Base-by-base conservation (phyloP, 2,888 invertebrate genomes). In the Monochamus alternatus region DNA sequence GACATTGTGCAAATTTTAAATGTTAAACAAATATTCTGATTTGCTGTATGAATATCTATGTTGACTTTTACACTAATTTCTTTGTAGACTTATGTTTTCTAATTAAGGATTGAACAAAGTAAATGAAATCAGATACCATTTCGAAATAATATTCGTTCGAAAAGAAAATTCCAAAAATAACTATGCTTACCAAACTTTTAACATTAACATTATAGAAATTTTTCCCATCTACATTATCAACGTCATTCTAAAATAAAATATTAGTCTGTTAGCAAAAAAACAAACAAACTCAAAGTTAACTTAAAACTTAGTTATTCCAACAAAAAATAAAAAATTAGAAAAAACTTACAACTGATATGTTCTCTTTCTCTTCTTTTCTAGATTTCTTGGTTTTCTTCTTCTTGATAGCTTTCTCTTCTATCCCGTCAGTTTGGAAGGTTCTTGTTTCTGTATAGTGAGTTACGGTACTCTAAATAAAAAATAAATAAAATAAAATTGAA, bases 291-390 rank as follows among this genome's bases (percentile, higher is more conserved):
- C 72, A 76, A 76, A 77, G 74, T 3, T 22, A 14, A 55, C 8
- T 14, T 5, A 74, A 72, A 58, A 38, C 60, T 71, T 72, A 58
- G 59, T 65, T 71, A 52, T n/a, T 22, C 47, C 63, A 30, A 73
- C 30, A n/a, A 63, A 71, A 14, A 55, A 14, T 69, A 75, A 70
- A 75, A 73, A 73, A 62, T 32, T 14, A 51, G 76, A 66, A 68
- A 65, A 75, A 81, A 91, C 92, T 92, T 88, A 93, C 93, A 90
- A 93, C 92, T 80, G 93, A 93, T 85, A 93, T 93, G 85, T 93
- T 93, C 85, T 93, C 92, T 87, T 92, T 93, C 84, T 93, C 92
- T 80, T 92, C 92, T 85, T 92, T 93, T 87, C 92, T 92, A 68
- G 90, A 91, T 86, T 92, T 93, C 89, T 92, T 93, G 73, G 91